These are phyloP conservation scores for Phaonia tiefii DNA, from an alignment of 2,888 invertebrate species.

Conservation along the genomic window DNA sequence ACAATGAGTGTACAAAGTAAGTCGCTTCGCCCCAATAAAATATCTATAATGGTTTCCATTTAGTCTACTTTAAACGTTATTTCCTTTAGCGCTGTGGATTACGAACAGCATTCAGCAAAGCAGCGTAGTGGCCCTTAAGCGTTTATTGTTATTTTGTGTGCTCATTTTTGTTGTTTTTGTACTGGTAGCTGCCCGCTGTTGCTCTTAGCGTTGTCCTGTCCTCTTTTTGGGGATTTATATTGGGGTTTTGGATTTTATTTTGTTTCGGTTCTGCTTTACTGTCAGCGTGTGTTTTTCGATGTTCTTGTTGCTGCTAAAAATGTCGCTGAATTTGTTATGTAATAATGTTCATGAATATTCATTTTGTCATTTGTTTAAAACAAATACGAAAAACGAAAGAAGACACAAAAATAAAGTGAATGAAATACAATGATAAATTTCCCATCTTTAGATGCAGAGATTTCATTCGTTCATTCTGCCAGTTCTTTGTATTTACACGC, in stretches of 20 bases:
- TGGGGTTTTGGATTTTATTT: slow-evolving; percentile 12
- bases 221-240: slow-evolving; percentile 18
- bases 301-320: slow-evolving; percentile 21
- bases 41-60: no score
- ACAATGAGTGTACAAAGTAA: no score
- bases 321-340: slow-evolving; percentile 67
- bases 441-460: slow-evolving; percentile 56
- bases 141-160: slow-evolving; percentile 38
- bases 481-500: slow-evolving; percentile 1
- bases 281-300: not conserved
- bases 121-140: slow-evolving; percentile 59
- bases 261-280: not conserved
- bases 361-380: slow-evolving; percentile 63
- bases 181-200: not conserved
- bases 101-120: not conserved
- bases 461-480: slow-evolving; percentile 32
- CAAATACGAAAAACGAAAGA: slow-evolving; percentile 12
- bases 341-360: slow-evolving; percentile 66
- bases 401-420: no score
- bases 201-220: slow-evolving; percentile 12
- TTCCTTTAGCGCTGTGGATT: no score
- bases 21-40: no score
- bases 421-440: slow-evolving; percentile 67
- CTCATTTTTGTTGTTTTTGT: slow-evolving; percentile 43
- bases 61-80: no score